phyloP scores from a whole-genome alignment of 2,888 invertebrate genomes.

The Trichogramma dendrolimi region DNA sequence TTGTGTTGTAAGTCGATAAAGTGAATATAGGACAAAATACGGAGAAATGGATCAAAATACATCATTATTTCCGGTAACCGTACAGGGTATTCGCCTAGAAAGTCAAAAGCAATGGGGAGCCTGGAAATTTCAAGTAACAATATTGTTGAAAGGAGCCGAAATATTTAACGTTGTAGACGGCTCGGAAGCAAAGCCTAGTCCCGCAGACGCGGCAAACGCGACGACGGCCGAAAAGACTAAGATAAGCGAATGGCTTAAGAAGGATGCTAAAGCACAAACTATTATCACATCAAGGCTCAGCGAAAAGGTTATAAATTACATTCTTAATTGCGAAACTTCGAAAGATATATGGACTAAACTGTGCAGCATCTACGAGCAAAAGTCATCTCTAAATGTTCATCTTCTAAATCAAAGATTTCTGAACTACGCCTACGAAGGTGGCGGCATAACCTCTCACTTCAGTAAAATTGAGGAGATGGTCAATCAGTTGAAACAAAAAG shows the following conservation, averaged over 20 bases:
- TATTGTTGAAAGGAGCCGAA: background rate
- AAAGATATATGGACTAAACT: background rate
- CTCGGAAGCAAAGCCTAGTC: background rate
- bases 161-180: background rate
- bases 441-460: background rate
- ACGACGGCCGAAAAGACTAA: too few species aligned
- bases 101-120: background rate
- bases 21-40: too few species aligned
- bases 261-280: background rate
- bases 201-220: too few species aligned
- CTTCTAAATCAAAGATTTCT: background rate
- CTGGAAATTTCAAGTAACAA: background rate
- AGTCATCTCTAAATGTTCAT: background rate
- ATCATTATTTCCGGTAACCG: too few species aligned
- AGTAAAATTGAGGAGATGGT: background rate
- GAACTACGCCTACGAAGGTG: too few species aligned
- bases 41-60: too few species aligned
- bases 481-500: background rate
- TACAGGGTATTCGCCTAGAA: background rate
- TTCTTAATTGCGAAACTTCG: background rate
- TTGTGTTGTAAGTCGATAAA: too few species aligned
- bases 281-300: background rate
- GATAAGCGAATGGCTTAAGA: background rate
- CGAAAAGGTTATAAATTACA: background rate
- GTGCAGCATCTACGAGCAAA: background rate